phyloP scores from a whole-genome alignment of 2,797 vertebrate genomes.

The Ptychadena robeensis region DNA sequence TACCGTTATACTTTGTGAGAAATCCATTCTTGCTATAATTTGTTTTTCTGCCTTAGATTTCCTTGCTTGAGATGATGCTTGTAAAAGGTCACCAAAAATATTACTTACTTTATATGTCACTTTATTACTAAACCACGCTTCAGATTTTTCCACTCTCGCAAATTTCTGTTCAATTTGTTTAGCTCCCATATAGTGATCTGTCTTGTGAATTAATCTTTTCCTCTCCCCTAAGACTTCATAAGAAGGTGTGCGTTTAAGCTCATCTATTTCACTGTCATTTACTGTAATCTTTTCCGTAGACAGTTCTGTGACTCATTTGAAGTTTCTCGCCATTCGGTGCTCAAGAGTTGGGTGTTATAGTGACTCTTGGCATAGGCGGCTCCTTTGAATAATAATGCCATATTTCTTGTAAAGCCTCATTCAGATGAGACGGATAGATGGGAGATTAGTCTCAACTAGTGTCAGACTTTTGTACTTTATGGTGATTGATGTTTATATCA shows the following conservation, averaged over 20 bases:
- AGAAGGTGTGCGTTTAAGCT: conserved; percentile 44
- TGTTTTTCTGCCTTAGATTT: background rate
- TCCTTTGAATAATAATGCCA: background rate
- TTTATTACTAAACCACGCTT: conserved; percentile 25
- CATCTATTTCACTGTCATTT: conserved; percentile 44
- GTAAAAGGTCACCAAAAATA: conserved; percentile 33
- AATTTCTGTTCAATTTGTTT: conserved; percentile 25
- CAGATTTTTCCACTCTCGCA: conserved; percentile 3
- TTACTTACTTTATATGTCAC: conserved; percentile 21
- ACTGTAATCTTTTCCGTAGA: conserved; percentile 39
- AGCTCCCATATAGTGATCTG: conserved; percentile 27
- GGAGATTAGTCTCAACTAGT: conserved; percentile 1
- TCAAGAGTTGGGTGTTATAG: conserved; percentile 33
- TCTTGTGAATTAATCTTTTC: conserved; percentile 31
- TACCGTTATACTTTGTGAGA: background rate
- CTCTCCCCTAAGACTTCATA: conserved; percentile 29
- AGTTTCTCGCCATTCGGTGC: conserved; percentile 29
- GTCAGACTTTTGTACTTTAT: background rate
- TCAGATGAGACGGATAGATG: conserved; percentile 12
- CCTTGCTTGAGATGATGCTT: conserved; percentile 18
- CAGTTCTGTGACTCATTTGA: conserved; percentile 38
- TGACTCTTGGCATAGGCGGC: background rate
- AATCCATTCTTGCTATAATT: background rate
- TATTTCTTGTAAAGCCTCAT: conserved; percentile 15
- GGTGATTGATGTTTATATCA: background rate